These are phyloP conservation scores for Paramisgurnus dabryanus DNA, from an alignment of 2,113 vertebrate genomes.

Conservation along the genomic window DNA sequence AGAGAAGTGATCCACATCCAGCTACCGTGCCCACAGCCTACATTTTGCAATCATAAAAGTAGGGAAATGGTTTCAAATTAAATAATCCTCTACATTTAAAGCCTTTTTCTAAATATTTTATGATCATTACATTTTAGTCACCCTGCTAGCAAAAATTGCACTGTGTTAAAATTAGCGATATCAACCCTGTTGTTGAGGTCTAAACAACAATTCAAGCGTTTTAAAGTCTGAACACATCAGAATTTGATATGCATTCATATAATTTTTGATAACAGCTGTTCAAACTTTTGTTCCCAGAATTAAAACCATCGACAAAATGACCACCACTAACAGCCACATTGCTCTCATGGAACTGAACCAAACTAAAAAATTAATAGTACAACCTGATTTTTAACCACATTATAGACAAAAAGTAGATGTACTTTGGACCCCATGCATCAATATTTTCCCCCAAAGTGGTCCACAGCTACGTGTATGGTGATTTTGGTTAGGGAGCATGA, in stretches of 20 bases:
- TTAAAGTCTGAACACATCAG: too few species aligned
- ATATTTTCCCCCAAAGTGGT: background rate
- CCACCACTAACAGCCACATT: background rate
- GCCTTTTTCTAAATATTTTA: too few species aligned
- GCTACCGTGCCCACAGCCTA: background rate
- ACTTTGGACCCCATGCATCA: background rate
- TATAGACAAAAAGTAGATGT: background rate
- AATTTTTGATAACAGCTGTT: background rate
- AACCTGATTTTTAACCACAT: background rate
- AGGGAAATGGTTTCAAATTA: too few species aligned
- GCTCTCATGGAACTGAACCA: background rate
- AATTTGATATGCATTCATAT: background rate
- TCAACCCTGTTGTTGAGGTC: too few species aligned
- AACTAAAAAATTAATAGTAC: background rate
- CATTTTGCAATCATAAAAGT: too few species aligned
- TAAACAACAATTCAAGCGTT: too few species aligned
- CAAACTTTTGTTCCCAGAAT: background rate
- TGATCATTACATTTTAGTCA: too few species aligned
- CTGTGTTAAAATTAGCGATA: too few species aligned
- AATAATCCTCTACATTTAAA: too few species aligned
- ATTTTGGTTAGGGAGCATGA: slow-evolving; percentile 6
- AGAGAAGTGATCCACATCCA: background rate
- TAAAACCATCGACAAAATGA: background rate
- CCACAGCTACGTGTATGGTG: background rate
- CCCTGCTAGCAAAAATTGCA: too few species aligned